Conservation (phyloP, 2,113 vertebrate genomes). For the Okapia johnstoni region DNA sequence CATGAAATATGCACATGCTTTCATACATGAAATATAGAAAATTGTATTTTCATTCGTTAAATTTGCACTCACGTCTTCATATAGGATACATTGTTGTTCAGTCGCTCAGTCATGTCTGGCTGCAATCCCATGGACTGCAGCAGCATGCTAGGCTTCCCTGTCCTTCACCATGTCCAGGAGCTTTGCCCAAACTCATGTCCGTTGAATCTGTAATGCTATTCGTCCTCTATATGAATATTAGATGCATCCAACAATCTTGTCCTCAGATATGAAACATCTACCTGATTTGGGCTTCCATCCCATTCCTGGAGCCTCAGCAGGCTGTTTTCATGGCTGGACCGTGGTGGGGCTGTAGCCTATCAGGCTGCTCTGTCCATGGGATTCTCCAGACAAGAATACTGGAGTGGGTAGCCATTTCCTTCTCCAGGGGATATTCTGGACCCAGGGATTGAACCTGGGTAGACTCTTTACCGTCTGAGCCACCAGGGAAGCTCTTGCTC, state of each 20-base stretch:
- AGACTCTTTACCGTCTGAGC: no score
- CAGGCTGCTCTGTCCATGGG: background rate
- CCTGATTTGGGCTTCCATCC: background rate
- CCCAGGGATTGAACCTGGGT: no score
- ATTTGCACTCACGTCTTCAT: background rate
- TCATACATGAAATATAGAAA: background rate
- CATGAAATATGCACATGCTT: background rate
- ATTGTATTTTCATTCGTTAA: background rate
- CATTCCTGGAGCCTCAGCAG: background rate
- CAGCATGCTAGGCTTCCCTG: background rate
- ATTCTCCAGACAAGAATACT: background rate
- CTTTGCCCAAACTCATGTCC: background rate
- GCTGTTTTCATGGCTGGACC: background rate
- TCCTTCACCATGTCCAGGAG: background rate
- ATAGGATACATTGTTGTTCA: background rate
- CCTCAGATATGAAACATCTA: background rate
- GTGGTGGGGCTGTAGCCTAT: background rate
- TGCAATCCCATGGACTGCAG: no score
- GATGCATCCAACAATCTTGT: background rate
- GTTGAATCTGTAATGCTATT: background rate
- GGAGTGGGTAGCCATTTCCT: background rate
- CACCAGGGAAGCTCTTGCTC: no score
- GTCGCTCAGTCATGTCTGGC: no score
- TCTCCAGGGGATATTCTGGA: no score
- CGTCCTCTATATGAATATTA: background rate